Base-by-base conservation (phyloP, 2,888 invertebrate species). In the Caenorhabditis sp. region DNA sequence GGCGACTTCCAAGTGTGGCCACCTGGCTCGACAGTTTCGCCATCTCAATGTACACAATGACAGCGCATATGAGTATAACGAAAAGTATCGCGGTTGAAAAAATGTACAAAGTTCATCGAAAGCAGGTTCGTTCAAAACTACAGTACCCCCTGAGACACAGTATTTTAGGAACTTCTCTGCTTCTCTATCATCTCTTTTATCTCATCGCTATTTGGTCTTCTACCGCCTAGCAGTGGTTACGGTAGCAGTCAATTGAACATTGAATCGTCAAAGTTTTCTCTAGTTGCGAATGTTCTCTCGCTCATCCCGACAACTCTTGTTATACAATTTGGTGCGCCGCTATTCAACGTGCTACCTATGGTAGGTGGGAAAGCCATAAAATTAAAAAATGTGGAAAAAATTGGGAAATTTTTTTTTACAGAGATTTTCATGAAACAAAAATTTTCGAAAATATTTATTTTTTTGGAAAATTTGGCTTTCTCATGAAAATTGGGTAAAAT, bases 211-310 rank as follows among this genome's bases (percentile, higher is more conserved):
- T 76, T 79, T 49, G 65, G 69, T 17, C 61, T 79, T n/a, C 59
- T 74, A 14, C 77, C 79, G 5, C 66, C 73, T 12, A 71, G 71
- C 12, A 68, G 72, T 26, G 76, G 78, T 17, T 73, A 74, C 23
- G 77, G 75, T 43, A 74, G 76, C 51, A 76, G 76, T 62, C 80
- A 78, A 61, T 55, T 78, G 21, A 80, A 78, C 54, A 54, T 74
- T 26, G 80, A 77, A 43, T 64, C 70, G 0, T 69, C 76, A 12
- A 80, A 76, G 59, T 78, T 70, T 58, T 80, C 80, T 12, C 54
- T 78, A 37, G 80, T 78, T 19, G 69, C 69, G 0, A 76, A 76
- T 61, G 68, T 71, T 27, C 24, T 76, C 1, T 65, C 71, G 10
- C 23, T 69, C 21, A 65, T 68, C 51, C 69, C 69, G 1, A 65